Base-by-base conservation (phyloP, 2,797 vertebrate species). In the Melanotaenia maccullochi region DNA sequence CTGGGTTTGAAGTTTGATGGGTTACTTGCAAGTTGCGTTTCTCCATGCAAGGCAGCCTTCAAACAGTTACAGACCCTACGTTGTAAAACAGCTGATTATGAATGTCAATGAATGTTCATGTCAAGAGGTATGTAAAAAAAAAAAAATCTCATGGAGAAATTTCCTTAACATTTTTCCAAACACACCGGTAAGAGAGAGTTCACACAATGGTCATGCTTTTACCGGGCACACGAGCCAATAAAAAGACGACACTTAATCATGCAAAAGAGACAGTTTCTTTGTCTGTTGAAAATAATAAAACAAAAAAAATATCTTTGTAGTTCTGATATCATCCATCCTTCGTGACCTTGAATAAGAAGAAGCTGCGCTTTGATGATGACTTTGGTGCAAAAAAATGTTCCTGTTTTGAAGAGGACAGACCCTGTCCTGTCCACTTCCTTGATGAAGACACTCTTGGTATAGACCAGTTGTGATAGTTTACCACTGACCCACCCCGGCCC, bases 351-450 rank as follows among this genome's bases (percentile, higher is more conserved):
- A 92, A 89, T 88, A 90, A 92, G 92, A 90, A 93, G 89, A 93
- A 93, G 93, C 93, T 93, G 93, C 93, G 90, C 93, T 87, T 93
- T 91, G 92, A 93, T 91, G 93, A 91, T 93, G 93, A 93, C 93
- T 93, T 93, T 93, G 93, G 93, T 93, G 93, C 93, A 93, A 93
- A 93, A 92, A 91, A 93, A 93, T 92, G 92, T 93, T 93, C 92
- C 93, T 92, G 90, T 90, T 92, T 90, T 68, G 87, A 92, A 91
- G 92, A 90, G 87, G 92, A 88, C 90, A 93, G 92, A 93, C 90
- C 91, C 90, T 92, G 92, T 90, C 90, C 90, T 93, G 93, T 87
- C 93, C 93, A 75, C 92, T 85, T 78, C 86, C 90, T 92, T 51
- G 85, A 93, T 93, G 92, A 94, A 94, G 93, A 94, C 93, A 94